These are phyloP conservation scores for Phalacrocorax carbo DNA, from an alignment of 2,113 vertebrate genomes.

Conservation along the genomic window DNA sequence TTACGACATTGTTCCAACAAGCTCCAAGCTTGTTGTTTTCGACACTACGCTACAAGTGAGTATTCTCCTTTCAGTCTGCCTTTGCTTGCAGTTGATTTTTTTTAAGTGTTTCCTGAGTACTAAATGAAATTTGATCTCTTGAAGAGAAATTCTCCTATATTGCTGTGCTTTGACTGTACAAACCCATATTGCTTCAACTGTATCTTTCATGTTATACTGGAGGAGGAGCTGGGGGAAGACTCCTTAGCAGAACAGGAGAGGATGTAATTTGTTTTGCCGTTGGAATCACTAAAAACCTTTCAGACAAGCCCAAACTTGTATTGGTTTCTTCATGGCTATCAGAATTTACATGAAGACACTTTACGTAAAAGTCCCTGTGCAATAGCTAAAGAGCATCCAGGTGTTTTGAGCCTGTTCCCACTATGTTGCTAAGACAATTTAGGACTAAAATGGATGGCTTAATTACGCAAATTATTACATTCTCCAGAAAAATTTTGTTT, in stretches of 20 bases:
- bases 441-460: background rate
- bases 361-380: background rate
- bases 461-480: conserved; percentile 23
- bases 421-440: background rate
- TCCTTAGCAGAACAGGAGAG: background rate
- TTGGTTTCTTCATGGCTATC: background rate
- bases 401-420: background rate
- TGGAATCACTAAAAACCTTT: background rate
- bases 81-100: background rate
- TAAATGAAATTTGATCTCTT: background rate
- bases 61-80: background rate
- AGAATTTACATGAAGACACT: background rate
- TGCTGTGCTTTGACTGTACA: background rate
- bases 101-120: background rate
- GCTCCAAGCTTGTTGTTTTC: conserved; percentile 97
- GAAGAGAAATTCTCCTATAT: background rate
- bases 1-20: conserved; percentile 97
- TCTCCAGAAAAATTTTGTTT: conserved; percentile 45
- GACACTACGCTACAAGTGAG: conserved; percentile 95
- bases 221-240: background rate
- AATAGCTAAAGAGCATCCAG: background rate
- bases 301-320: background rate
- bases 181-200: background rate
- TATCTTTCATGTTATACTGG: background rate
- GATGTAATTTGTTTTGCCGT: background rate